Conservation (phyloP, 53 echinoderm and acorn worm genomes). For the Temnopleurus reevesii region DNA sequence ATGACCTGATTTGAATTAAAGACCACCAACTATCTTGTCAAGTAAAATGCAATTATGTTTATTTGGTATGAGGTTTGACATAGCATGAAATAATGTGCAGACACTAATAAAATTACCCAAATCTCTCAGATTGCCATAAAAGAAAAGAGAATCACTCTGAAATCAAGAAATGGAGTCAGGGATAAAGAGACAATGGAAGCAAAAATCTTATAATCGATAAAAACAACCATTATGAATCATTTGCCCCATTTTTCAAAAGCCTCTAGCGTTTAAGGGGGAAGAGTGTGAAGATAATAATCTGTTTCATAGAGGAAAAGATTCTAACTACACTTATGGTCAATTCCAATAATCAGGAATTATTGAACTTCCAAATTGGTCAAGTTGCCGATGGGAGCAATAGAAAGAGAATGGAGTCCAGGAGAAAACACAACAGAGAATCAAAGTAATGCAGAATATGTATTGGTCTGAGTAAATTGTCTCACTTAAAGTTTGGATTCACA, state of each 20-base stretch:
- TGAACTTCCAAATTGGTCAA: slow-evolving; percentile 34
- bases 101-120: no score
- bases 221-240: slow-evolving; percentile 34
- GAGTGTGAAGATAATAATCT: slow-evolving; percentile 14
- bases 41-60: no score
- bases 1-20: no score
- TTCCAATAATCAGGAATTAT: slow-evolving; percentile 42
- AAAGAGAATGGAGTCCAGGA: not conserved
- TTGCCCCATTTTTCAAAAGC: not conserved
- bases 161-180: not conserved
- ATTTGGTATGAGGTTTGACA: no score
- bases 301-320: not conserved
- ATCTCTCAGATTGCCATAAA: not conserved
- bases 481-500: no score
- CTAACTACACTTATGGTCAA: slow-evolving; percentile 23
- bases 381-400: slow-evolving; percentile 4
- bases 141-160: not conserved
- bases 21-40: no score
- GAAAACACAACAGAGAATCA: not conserved
- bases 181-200: not conserved
- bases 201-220: not conserved
- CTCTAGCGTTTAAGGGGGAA: not conserved
- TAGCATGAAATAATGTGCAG: no score
- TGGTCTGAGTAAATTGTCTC: no score
- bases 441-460: not conserved